A percentile compares a stretch with the other conserved stretches of the same genome.
phyloP scores from a whole-genome alignment of 1,140 invertebrate species.

The Augochlora pura region DNA sequence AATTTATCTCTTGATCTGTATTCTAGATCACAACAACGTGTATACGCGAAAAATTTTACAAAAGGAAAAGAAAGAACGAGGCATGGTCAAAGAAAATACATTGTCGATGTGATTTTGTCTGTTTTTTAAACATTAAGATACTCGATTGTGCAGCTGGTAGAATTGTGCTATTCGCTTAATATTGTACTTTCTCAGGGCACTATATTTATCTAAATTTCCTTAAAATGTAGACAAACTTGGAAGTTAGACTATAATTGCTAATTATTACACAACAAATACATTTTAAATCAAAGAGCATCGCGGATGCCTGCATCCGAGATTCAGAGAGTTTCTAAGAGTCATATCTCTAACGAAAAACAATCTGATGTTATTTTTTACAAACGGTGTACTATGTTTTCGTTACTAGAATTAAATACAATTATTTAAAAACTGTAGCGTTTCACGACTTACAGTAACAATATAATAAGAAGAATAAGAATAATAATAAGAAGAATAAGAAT shows the following conservation, averaged over 20 bases:
- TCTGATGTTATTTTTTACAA: neutral
- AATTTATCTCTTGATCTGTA: constrained; percentile 32
- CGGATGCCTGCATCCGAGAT: constrained; percentile 58
- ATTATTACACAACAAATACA: constrained; percentile 2
- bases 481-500: too few species aligned
- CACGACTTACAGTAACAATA: constrained; percentile 2
- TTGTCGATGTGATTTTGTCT: constrained; percentile 31
- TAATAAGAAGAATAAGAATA: neutral
- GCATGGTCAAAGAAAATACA: constrained; percentile 38
- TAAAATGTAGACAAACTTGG: constrained; percentile 5
- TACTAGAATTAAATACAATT: neutral
- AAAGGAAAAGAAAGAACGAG: constrained; percentile 33
- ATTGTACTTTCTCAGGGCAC: constrained; percentile 30
- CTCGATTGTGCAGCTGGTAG: constrained; percentile 45
- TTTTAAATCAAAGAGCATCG: constrained; percentile 10
- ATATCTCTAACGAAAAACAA: neutral
- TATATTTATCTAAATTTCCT: constrained; percentile 30
- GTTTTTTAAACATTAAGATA: constrained; percentile 26
- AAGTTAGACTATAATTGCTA: constrained; percentile 4
- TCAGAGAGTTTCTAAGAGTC: neutral
- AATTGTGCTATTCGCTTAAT: constrained; percentile 36
- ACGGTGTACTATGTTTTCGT: neutral
- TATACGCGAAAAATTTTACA: constrained; percentile 13
- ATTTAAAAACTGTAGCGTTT: constrained; percentile 38
- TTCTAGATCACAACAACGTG: constrained; percentile 45